Base-by-base conservation (phyloP, 1,140 invertebrate genomes). In the Ceratina japonica region DNA sequence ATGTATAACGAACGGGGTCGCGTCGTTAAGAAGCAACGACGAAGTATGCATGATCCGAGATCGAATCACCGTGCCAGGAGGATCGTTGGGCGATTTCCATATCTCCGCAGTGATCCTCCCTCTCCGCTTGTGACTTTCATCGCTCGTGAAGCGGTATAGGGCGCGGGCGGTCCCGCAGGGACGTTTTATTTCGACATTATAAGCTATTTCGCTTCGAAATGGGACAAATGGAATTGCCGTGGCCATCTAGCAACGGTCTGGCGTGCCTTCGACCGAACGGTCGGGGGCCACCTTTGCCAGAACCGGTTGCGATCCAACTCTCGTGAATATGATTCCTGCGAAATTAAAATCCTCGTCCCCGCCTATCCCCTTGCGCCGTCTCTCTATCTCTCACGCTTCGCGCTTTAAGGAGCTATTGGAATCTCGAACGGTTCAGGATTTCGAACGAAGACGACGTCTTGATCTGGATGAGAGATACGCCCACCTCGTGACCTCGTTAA, bases 121-220 rank as follows among this genome's bases (percentile, higher is more conserved):
- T 16, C 37, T 20, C 56, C 49, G 18, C 49, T 44, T 16, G 82
- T 79, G 83, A 79, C 76, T 85, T 82, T 69, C 73, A 72, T 51
- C 59, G 37, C 49, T 74, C 54, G 66, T 75, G 75, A 80, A 85
- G 51, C 56, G 76, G 37, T 27, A 8, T 18, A 49, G 37, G 37
- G 5, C 44, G 22, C 12, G 37, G 58, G 20, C 64, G 74, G 13
- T 69, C 51, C 72, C 5, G 5, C 37, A 54, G 37, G 22, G 62
- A 80, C 83, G 61, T 81, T 82, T 90, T 90, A 89, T 89, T 90
- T 87, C 87, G 84, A 79, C 84, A 78, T 88, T 89, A 89, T 89
- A 90, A 89, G 87, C 88, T 88, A 89, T 89, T 89, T 87, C 84
- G 87, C 85, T 88, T 89, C 86, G 84, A 89, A 90, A 91, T 89